Evolutionary conservation across 2,113 vertebrate genomes (phyloP).

Genomic region (Heterocephalus glaber): DNA sequence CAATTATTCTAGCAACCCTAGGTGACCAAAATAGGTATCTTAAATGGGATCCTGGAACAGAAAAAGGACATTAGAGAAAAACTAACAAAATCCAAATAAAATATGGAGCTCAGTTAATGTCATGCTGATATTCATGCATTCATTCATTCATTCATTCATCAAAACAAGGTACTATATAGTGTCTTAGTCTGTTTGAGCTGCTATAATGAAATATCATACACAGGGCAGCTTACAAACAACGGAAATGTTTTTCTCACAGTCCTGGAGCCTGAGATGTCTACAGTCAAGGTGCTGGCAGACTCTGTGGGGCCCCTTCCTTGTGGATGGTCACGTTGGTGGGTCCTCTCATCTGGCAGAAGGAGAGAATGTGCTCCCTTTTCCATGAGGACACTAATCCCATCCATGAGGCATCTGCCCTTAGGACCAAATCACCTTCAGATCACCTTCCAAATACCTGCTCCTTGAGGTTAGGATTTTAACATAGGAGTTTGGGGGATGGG

Average conservation of each 20-base stretch:
- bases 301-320: too few species aligned
- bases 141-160: background rate
- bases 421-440: background rate
- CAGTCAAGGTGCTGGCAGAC: background rate
- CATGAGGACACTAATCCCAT: background rate
- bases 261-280: background rate
- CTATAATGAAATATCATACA: background rate
- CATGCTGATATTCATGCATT: too few species aligned
- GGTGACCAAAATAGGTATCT: too few species aligned
- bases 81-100: background rate
- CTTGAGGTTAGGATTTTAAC: background rate
- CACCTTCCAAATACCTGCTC: background rate
- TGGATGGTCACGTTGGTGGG: background rate
- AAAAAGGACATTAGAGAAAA: background rate
- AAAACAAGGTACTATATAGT: accelerated
- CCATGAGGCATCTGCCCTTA: background rate
- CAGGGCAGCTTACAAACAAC: background rate
- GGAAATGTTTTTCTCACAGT: background rate
- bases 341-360: background rate
- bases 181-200: background rate
- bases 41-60: background rate
- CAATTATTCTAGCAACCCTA: background rate
- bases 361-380: background rate
- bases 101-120: background rate
- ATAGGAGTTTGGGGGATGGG: background rate